These are phyloP conservation scores for Rugalucina vietnamica DNA, from an alignment of 2,888 invertebrate species.

Conservation along the genomic window DNA sequence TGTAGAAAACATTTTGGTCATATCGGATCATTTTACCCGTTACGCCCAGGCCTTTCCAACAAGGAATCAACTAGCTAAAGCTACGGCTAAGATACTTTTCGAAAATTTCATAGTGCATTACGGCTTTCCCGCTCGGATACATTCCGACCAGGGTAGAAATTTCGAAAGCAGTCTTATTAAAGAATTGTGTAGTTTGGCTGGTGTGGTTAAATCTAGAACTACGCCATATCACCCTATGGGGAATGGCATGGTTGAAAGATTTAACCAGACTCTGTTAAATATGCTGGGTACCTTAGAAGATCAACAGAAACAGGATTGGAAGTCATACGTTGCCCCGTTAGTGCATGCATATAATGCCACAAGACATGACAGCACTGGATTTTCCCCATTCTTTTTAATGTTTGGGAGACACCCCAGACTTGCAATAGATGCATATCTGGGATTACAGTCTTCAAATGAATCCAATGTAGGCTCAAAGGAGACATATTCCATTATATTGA, in stretches of 20 bases:
- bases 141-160: background rate
- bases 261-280: slow-evolving; percentile 40
- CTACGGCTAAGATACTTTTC: background rate
- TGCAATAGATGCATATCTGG: slow-evolving; percentile 42
- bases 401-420: slow-evolving; percentile 36
- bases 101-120: background rate
- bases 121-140: background rate
- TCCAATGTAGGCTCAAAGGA: background rate
- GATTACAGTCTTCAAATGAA: background rate
- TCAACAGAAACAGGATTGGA: slow-evolving; percentile 44
- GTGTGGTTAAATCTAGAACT: slow-evolving; percentile 39
- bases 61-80: background rate
- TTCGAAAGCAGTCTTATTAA: slow-evolving; percentile 1
- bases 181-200: slow-evolving; percentile 21
- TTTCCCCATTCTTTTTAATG: slow-evolving; percentile 5
- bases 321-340: slow-evolving; percentile 22
- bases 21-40: slow-evolving; percentile 3
- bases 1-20: slow-evolving; percentile 3
- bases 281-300: slow-evolving; percentile 37
- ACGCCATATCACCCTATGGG: slow-evolving; percentile 40
- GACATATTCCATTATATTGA: slow-evolving; percentile 14
- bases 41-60: slow-evolving; percentile 20
- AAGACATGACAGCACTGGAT: slow-evolving; percentile 38
- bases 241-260: slow-evolving; percentile 45
- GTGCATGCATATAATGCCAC: slow-evolving; percentile 39